Percentiles rank a stretch among this genome's conserved stretches.
phyloP scores from a whole-genome alignment of 2,888 invertebrate genomes.

The Dasysyrphus albostriatus region DNA sequence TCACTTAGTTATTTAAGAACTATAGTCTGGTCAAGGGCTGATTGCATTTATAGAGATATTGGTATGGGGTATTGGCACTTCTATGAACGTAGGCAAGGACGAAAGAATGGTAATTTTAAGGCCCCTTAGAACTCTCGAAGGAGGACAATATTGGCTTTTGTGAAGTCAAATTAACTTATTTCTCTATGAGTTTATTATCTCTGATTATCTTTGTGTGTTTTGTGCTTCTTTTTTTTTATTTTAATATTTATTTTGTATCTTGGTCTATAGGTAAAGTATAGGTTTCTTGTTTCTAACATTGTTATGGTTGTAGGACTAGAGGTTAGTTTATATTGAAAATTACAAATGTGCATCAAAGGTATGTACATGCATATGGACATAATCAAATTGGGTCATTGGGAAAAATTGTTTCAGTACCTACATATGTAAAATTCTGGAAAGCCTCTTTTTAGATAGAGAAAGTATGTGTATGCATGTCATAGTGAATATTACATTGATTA shows the following conservation, averaged over 20 bases:
- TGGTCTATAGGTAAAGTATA: neutral
- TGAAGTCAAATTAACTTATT: slow-evolving; percentile 72
- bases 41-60: neutral
- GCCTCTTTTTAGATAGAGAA: neutral
- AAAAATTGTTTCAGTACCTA: neutral
- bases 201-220: slow-evolving; percentile 57
- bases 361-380: neutral
- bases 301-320: neutral
- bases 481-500: no score
- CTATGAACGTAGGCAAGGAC: slow-evolving; percentile 25
- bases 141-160: slow-evolving; percentile 71
- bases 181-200: slow-evolving; percentile 73
- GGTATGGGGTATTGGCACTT: neutral
- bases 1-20: slow-evolving; percentile 64
- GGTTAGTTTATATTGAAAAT: neutral
- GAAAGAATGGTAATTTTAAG: slow-evolving; percentile 40
- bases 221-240: slow-evolving; percentile 1
- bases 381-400: slow-evolving; percentile 1
- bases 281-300: slow-evolving; percentile 12
- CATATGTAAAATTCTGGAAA: neutral
- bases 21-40: slow-evolving; percentile 15
- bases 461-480: no score
- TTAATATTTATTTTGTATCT: neutral
- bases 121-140: neutral
- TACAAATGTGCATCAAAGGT: neutral